Conservation (phyloP, 2,797 vertebrate genomes). For the Myotis findleyi region DNA sequence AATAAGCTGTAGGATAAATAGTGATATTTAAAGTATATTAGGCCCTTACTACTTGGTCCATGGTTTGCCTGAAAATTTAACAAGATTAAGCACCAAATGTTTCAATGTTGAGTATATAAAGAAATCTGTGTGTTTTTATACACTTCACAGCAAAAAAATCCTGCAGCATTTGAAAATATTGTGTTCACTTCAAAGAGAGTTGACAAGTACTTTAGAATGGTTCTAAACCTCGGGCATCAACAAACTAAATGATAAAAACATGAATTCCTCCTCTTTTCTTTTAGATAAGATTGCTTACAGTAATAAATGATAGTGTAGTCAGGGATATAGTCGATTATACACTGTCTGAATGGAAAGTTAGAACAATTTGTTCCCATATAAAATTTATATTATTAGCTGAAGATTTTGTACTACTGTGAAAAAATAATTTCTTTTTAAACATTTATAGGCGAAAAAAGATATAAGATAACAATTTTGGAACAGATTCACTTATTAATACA, state of each 20-base stretch:
- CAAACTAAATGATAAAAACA: conserved; percentile 71
- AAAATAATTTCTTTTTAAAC: conserved; percentile 58
- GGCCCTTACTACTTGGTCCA: neutral
- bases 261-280: conserved; percentile 13
- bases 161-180: conserved; percentile 53
- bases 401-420: conserved; percentile 49
- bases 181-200: conserved; percentile 61
- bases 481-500: conserved; percentile 49
- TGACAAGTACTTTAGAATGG: conserved; percentile 49
- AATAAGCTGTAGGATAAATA: neutral
- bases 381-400: conserved; percentile 57
- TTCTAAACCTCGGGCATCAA: conserved; percentile 67
- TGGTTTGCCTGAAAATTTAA: conserved; percentile 30
- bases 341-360: conserved; percentile 38
- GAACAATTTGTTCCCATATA: conserved; percentile 57
- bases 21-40: conserved; percentile 14
- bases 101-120: conserved; percentile 23
- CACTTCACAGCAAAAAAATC: conserved; percentile 44
- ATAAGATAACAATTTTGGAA: conserved; percentile 26
- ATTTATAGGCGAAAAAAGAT: conserved; percentile 28
- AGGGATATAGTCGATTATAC: neutral
- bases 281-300: conserved; percentile 59
- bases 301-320: conserved; percentile 33
- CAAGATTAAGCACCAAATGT: conserved; percentile 37
- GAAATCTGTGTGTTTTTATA: conserved; percentile 5